phyloP scores from a whole-genome alignment of 53 echinoderm and acorn worm genomes.

The Hippasteria phrygiana region DNA sequence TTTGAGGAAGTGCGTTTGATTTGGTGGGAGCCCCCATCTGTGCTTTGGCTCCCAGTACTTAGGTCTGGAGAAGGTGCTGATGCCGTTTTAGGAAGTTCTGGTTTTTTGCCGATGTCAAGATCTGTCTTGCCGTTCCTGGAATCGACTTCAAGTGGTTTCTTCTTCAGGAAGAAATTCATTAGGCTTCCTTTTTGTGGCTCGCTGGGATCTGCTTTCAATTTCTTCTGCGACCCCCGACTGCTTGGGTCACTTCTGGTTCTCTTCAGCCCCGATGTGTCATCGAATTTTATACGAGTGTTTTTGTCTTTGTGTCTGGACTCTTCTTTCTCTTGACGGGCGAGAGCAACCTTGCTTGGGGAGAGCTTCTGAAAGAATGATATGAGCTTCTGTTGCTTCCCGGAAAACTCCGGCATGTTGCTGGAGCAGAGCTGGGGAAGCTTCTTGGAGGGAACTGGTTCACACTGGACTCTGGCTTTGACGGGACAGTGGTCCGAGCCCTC shows the following conservation, averaged over 20 bases:
- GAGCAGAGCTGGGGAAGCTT: slow-evolving; percentile 84
- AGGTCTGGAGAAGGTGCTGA: not conserved
- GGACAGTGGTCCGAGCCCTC: slow-evolving; percentile 99
- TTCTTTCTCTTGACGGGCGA: slow-evolving; percentile 16
- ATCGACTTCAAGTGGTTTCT: slow-evolving; percentile 42
- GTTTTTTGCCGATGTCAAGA: not conserved
- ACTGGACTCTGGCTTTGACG: slow-evolving; percentile 83
- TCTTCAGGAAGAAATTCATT: slow-evolving; percentile 63
- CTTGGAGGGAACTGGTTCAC: slow-evolving; percentile 84
- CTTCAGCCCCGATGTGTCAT: slow-evolving; percentile 21
- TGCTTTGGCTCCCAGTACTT: not conserved
- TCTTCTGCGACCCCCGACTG: slow-evolving; percentile 30
- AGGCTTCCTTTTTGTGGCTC: slow-evolving; percentile 45
- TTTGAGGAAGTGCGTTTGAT: not conserved
- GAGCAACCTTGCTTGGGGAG: slow-evolving; percentile 72
- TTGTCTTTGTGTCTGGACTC: slow-evolving; percentile 26
- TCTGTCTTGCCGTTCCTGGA: slow-evolving; percentile 61
- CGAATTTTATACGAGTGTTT: not conserved
- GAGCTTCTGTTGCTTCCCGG: slow-evolving; percentile 92
- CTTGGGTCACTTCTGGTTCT: slow-evolving; percentile 44
- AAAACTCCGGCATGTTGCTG: slow-evolving; percentile 94
- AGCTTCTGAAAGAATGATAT: slow-evolving; percentile 87
- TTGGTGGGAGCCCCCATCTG: slow-evolving; percentile 1
- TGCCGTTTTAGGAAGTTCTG: not conserved
- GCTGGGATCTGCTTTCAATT: slow-evolving; percentile 1